Evolutionary conservation across 2,113 vertebrate species (phyloP).

Genomic region (Tragelaphus strepsiceros): DNA sequence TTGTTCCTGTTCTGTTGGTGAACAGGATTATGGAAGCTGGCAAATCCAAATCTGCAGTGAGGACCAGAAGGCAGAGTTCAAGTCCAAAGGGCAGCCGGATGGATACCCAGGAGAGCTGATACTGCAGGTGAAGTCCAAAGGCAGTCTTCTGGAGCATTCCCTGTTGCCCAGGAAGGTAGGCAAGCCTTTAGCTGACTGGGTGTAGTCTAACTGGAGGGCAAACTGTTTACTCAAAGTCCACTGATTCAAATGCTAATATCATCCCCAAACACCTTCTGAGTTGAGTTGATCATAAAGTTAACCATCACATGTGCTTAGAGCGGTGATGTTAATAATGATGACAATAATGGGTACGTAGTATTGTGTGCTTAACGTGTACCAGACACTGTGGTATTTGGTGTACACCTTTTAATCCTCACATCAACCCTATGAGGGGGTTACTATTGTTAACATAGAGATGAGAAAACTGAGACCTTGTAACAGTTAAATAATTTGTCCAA

Average conservation of each 20-base stretch:
- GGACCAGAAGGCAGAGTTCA: neutral
- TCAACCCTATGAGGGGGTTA: neutral
- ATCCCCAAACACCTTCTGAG: neutral
- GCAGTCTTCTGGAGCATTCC: neutral
- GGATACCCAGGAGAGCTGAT: neutral
- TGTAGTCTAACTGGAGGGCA: neutral
- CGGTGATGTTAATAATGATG: neutral
- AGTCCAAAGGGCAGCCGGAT: neutral
- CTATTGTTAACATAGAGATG: neutral
- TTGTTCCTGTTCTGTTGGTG: neutral
- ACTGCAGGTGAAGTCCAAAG: neutral
- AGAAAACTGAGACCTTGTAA: neutral
- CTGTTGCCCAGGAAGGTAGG: neutral
- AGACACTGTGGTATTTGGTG: neutral
- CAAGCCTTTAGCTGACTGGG: neutral
- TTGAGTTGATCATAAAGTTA: neutral
- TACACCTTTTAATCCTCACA: neutral
- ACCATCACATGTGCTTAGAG: neutral
- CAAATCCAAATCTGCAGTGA: neutral
- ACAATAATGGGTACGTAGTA: neutral
- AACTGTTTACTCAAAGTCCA: neutral
- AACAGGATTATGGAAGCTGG: neutral
- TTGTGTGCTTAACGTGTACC: neutral
- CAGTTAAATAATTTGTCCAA: neutral
- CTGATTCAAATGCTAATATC: neutral